phyloP scores from a whole-genome alignment of 1,140 invertebrate genomes.

The Chymomyza costata region DNA sequence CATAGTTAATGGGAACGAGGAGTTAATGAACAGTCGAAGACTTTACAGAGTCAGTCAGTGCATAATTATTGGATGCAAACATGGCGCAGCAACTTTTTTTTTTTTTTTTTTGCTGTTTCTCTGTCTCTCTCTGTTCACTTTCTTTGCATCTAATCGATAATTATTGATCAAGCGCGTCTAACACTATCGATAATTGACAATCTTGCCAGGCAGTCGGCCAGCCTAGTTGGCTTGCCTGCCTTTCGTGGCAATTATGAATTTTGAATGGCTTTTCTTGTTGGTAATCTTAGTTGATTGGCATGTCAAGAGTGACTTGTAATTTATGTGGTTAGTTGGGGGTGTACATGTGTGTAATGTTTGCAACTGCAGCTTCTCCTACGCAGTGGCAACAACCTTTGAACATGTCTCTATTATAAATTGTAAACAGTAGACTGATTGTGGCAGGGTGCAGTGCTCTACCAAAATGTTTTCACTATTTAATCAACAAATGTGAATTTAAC shows the following conservation, averaged over 20 bases:
- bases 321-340: too few species aligned
- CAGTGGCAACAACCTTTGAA: too few species aligned
- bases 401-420: too few species aligned
- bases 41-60: background rate
- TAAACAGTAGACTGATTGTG: too few species aligned
- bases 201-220: slow-evolving; percentile 20
- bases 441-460: too few species aligned
- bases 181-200: slow-evolving; percentile 72
- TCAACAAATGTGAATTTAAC: background rate
- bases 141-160: slow-evolving; percentile 62
- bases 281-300: too few species aligned
- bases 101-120: slow-evolving; percentile 13
- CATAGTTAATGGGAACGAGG: background rate
- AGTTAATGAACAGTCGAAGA: too few species aligned
- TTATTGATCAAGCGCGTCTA: slow-evolving; percentile 59
- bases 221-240: slow-evolving; percentile 5
- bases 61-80: slow-evolving; percentile 16
- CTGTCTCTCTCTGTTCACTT: slow-evolving; percentile 29
- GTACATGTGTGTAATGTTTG: too few species aligned
- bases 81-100: slow-evolving; percentile 39
- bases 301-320: too few species aligned
- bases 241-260: slow-evolving; percentile 15
- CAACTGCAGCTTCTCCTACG: too few species aligned
- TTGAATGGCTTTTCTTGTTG: slow-evolving; percentile 5
- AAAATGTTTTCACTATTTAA: too few species aligned